Base-by-base conservation (phyloP, 2,797 vertebrate genomes). In the Typhlichthys eigenmanni region DNA sequence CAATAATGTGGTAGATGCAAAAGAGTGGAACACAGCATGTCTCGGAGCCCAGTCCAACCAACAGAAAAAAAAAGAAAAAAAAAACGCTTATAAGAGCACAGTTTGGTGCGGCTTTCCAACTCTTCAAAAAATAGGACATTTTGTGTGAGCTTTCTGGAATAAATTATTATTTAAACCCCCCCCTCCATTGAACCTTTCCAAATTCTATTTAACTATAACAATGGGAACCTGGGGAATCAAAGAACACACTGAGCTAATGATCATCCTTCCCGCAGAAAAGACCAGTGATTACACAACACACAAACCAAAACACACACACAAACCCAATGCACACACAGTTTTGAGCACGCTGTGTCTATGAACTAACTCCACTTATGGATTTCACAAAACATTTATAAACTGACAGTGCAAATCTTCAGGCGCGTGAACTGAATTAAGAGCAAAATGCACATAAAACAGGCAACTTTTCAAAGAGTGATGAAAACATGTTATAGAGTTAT, bases 61-160 rank as follows among this genome's bases (percentile, higher is more conserved):
- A 82, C 63, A 76, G 57, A 80, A 60, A 71, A 48, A 38, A 38
- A 38, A 38, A 17, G 47, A 63, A 90, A 85, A 94, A 95, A 95
- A 90, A 91, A 96, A 94, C 93, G 96, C 93, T 91, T 92, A 82
- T 95, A 95, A 96, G 94, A 95, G 95, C 95, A 97, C 95, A 94
- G 91, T 95, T 93, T 91, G 95, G 94, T 95, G 91, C 85, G 86
- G 91, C 90, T 85, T 90, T 82, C 78, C 74, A 79, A 79, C 76
- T 64, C 78, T 75, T 68, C 56, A 67, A 72, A 72, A 76, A 75
- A 75, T 45, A 77, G 45, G 72, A 81, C 63, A 71, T 69, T 66
- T 79, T 68, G 79, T 13, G 68, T 75, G 66, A 86, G 77, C 79
- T 78, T 85, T 81, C 59, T 83, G 83, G 85, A 92, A 92, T 93